Conservation (phyloP, 2,888 invertebrate genomes). For the Diarsia mendica region DNA sequence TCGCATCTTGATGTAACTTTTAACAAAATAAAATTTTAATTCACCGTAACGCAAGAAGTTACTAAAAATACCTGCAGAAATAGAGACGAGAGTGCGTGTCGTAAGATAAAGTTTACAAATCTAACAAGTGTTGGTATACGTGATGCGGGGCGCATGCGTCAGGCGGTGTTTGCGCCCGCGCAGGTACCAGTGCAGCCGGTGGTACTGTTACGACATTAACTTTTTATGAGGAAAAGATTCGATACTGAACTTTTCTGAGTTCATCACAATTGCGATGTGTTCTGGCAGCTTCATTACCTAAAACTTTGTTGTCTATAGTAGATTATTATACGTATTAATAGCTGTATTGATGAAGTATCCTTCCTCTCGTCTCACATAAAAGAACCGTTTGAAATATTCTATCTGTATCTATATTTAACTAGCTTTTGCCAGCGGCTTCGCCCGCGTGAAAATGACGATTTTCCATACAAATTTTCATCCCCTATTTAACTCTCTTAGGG, state of each 20-base stretch:
- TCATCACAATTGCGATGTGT: not conserved
- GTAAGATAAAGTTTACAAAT: slow-evolving; percentile 43
- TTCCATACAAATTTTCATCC: no score
- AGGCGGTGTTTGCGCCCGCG: slow-evolving; percentile 7
- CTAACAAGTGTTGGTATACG: slow-evolving; percentile 49
- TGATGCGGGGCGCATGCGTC: slow-evolving; percentile 48
- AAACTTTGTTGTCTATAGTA: no score
- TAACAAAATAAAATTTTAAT: not conserved
- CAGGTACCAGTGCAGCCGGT: slow-evolving; percentile 18
- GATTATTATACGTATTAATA: no score
- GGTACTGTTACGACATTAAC: slow-evolving; percentile 44
- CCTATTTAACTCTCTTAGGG: no score
- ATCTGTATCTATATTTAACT: no score
- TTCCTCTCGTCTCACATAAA: not conserved
- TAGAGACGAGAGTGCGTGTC: slow-evolving; percentile 30
- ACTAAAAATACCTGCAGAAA: slow-evolving; percentile 20
- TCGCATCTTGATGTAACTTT: not conserved
- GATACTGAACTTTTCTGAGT: not conserved
- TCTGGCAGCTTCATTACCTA: no score
- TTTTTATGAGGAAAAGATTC: slow-evolving; percentile 17
- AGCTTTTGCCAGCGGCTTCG: no score
- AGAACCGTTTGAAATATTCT: not conserved
- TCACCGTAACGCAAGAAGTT: slow-evolving; percentile 21
- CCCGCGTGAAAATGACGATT: no score
- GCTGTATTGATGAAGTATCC: no score